A percentile compares a stretch with the other conserved stretches of the same genome.
Conservation (phyloP, 2,113 vertebrate species). For the Rallus limicola region DNA sequence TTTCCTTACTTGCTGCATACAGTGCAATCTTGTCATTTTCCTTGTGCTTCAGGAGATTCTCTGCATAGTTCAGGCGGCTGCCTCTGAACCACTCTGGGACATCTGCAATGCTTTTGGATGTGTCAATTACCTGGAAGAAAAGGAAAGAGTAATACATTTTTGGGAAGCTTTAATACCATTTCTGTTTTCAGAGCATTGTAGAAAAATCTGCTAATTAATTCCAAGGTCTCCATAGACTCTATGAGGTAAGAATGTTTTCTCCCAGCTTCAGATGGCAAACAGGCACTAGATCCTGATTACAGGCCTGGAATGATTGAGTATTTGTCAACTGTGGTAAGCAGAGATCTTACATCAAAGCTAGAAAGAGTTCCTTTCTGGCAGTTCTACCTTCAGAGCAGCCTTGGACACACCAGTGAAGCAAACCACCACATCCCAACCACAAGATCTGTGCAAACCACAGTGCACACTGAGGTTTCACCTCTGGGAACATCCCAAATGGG, state of each 20-base stretch:
- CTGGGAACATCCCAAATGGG: not conserved
- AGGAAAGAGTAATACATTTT: not conserved
- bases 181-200: not conserved
- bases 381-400: not conserved
- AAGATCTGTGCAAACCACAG: not conserved
- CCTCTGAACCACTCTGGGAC: constrained; percentile 94
- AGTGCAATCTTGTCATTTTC: constrained; percentile 92
- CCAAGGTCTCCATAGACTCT: not conserved
- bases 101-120: constrained; percentile 86
- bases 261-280: not conserved
- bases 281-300: not conserved
- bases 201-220: not conserved
- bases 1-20: constrained; percentile 88
- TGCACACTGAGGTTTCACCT: fast-evolving
- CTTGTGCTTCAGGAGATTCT: constrained; percentile 90
- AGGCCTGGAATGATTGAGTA: not conserved
- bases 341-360: not conserved
- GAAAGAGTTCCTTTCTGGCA: not conserved
- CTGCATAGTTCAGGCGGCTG: constrained; percentile 91
- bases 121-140: constrained; percentile 86
- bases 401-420: not conserved
- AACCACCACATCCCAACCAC: not conserved
- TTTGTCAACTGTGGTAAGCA: not conserved
- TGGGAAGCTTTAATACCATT: fast-evolving
- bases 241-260: not conserved